Evolutionary conservation across 2,888 invertebrate genomes (phyloP), one percentile per base, ranked within the genome.

Genomic region (Brachypalpus laphriformis): DNA sequence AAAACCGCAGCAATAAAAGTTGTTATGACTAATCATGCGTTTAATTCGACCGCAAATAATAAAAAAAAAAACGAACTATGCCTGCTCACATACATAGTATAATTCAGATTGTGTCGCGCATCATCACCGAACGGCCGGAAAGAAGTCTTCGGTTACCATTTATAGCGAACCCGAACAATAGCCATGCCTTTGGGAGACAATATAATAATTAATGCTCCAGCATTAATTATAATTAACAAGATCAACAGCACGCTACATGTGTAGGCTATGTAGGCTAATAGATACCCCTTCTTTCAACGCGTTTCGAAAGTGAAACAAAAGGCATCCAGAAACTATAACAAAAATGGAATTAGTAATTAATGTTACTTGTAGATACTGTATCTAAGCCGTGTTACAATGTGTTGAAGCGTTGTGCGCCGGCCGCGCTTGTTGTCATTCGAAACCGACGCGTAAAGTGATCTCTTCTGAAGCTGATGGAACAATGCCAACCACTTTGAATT

Each of bases 11-110:
- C 72, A 77, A 72, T 78, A 66, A 82, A 82, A 56, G 45, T 61
- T 66, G 66, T 72, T 82, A 61, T 82, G 85, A 85, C 83, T 85
- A 78, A 81, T 81, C 85, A 68, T 65, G 71, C 85, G 66, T 85
- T 76, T 56, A 61, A 61, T 80, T 75, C 28, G 65, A 85, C 78
- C 83, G 74, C 74, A 75, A 75, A 72, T 45, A 66, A 71, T 51
- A 77, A 56, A 57, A 49, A 37, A 14, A 61, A 42, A 8, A 28
- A 18, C 16, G 11, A 75, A 40, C 54, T 40, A 25, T 63, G 70
- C 51, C 18, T 75, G 63, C 3, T 56, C 45, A 61, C 37, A 42
- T n/a, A n/a, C n/a, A n/a, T n/a, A n/a, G n/a, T n/a, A n/a, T 37
- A 49, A 59, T 34, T 74, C 59, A 51, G 20, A 61, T 54, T 54